Conservation (phyloP, 1,140 invertebrate species). For the Uloborus diversus region DNA sequence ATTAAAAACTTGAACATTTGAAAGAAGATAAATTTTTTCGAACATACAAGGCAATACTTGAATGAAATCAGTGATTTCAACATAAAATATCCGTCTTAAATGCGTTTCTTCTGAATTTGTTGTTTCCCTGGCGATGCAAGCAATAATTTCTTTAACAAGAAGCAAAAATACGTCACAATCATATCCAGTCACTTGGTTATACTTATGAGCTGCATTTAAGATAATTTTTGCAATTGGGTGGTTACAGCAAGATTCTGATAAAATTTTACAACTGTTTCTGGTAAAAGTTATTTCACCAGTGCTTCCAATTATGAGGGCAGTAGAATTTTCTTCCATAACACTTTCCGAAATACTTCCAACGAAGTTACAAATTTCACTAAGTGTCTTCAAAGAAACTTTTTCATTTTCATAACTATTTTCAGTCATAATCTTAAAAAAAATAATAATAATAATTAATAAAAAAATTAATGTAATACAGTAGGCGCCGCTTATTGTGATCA, state of each 20-base stretch:
- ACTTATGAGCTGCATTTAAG: background rate
- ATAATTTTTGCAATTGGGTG: slow-evolving; percentile 16
- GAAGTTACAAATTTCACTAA: background rate
- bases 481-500: no score
- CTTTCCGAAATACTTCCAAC: background rate
- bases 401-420: no score
- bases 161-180: slow-evolving; percentile 4
- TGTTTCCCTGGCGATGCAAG: background rate
- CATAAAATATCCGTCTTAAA: background rate
- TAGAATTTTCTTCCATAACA: background rate
- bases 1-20: no score
- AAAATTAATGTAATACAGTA: no score
- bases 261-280: background rate
- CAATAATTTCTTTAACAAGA: slow-evolving; percentile 1
- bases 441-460: background rate
- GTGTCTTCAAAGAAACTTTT: background rate
- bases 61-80: background rate
- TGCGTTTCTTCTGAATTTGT: background rate
- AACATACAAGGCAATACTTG: background rate
- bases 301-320: background rate
- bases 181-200: background rate
- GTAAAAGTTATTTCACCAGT: background rate
- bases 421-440: no score
- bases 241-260: background rate
- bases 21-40: background rate